Conservation (phyloP, 2,113 vertebrate species). For the Tapirus terrestris region DNA sequence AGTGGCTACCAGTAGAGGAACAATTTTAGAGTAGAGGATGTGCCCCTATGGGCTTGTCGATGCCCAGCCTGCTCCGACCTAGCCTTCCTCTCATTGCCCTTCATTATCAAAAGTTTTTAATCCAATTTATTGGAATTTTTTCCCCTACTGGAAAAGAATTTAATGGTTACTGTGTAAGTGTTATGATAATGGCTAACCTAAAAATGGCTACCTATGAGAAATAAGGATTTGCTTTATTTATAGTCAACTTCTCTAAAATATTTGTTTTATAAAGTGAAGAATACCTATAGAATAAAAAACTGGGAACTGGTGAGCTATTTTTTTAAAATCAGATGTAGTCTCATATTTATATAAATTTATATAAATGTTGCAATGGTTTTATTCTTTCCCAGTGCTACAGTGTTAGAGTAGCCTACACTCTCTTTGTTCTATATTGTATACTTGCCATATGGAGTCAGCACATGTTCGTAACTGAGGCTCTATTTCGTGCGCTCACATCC, state of each 20-base stretch:
- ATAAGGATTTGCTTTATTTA: not conserved
- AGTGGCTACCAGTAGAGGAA: not conserved
- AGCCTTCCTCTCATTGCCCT: not conserved
- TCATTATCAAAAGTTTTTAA: not conserved
- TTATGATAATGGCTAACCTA: not conserved
- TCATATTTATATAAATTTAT: not conserved
- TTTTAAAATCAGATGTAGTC: not conserved
- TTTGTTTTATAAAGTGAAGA: not conserved
- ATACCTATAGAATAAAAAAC: not conserved
- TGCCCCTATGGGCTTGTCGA: not conserved
- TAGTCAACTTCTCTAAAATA: not conserved
- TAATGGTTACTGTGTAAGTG: not conserved
- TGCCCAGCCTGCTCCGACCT: not conserved
- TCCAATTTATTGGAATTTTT: not conserved
- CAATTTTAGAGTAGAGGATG: not conserved
- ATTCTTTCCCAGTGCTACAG: not conserved
- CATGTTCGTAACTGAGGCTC: not conserved
- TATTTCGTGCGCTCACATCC: conserved; percentile 40
- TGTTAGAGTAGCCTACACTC: not conserved
- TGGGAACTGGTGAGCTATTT: not conserved
- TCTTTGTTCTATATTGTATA: conserved; percentile 20
- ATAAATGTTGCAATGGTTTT: not conserved
- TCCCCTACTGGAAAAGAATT: not conserved
- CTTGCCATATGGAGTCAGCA: not conserved
- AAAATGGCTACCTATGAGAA: not conserved